Percentiles rank a stretch among this genome's conserved stretches.
These are phyloP conservation scores for Pionites leucogaster DNA, from an alignment of 2,113 vertebrate genomes.

Conservation along the genomic window DNA sequence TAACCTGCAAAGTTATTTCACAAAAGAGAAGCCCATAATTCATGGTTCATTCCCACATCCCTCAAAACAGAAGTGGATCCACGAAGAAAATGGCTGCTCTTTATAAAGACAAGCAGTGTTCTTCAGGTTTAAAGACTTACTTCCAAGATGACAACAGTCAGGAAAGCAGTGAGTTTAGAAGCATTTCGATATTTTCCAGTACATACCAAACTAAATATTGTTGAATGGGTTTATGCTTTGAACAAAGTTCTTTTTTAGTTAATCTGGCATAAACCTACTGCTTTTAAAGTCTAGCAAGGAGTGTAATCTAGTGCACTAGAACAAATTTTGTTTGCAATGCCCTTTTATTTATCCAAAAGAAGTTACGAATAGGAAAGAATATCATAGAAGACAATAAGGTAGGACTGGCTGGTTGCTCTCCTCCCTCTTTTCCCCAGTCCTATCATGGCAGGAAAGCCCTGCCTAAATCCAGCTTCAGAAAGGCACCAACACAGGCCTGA, in stretches of 20 bases:
- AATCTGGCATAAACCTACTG: neutral
- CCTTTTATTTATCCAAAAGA: neutral
- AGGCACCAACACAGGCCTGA: neutral
- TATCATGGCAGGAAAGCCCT: neutral
- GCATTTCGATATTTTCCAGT: neutral
- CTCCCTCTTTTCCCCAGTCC: neutral
- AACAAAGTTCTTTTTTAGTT: neutral
- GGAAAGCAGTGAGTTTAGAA: neutral
- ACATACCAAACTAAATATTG: neutral
- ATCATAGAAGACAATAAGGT: neutral
- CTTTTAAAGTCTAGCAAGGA: neutral
- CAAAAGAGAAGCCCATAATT: neutral
- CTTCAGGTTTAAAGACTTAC: neutral
- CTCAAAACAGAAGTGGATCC: neutral
- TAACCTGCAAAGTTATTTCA: neutral
- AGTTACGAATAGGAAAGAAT: neutral
- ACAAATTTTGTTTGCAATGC: neutral
- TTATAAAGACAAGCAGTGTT: neutral
- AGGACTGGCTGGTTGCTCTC: neutral
- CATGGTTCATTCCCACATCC: neutral
- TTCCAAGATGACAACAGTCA: neutral
- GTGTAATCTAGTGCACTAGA: neutral
- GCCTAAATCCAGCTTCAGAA: neutral
- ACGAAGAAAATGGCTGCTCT: neutral
- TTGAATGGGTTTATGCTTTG: neutral